These are phyloP conservation scores for Syrmaticus mikado DNA, from an alignment of 2,113 vertebrate species.

Conservation along the genomic window DNA sequence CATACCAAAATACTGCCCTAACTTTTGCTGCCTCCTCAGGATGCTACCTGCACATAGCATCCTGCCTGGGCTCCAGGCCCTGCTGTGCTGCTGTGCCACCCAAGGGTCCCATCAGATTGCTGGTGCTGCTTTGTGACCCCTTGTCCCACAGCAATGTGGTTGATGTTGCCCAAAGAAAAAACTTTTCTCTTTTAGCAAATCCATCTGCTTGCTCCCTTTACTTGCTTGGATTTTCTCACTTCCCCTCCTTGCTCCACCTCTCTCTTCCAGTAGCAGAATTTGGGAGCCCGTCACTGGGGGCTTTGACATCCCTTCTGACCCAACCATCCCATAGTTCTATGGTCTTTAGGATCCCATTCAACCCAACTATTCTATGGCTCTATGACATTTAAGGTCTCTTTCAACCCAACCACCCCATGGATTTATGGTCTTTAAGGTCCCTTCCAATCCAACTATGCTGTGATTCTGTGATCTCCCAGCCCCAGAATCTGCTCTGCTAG, in stretches of 20 bases:
- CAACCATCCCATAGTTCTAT: too few species aligned
- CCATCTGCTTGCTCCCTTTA: too few species aligned
- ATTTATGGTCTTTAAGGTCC: too few species aligned
- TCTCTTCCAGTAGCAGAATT: neutral
- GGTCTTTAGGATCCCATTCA: too few species aligned
- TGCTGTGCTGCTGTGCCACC: accelerated
- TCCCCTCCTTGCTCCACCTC: neutral
- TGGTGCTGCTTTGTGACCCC: neutral
- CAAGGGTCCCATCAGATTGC: accelerated
- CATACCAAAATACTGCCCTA: accelerated
- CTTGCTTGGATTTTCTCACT: neutral
- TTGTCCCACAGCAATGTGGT: accelerated
- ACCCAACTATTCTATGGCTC: neutral
- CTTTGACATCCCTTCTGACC: neutral
- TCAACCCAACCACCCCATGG: too few species aligned
- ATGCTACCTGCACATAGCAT: too few species aligned
- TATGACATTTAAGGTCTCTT: neutral
- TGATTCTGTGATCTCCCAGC: neutral
- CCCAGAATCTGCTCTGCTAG: neutral
- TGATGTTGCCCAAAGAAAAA: accelerated
- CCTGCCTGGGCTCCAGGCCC: too few species aligned
- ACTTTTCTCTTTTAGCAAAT: neutral
- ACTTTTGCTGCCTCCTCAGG: neutral
- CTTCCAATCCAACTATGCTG: too few species aligned
- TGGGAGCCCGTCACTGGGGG: too few species aligned